Evolutionary conservation across 2,888 invertebrate species (phyloP), one percentile per base, ranked within the genome.

Genomic region (Dolichopus griseipennis): DNA sequence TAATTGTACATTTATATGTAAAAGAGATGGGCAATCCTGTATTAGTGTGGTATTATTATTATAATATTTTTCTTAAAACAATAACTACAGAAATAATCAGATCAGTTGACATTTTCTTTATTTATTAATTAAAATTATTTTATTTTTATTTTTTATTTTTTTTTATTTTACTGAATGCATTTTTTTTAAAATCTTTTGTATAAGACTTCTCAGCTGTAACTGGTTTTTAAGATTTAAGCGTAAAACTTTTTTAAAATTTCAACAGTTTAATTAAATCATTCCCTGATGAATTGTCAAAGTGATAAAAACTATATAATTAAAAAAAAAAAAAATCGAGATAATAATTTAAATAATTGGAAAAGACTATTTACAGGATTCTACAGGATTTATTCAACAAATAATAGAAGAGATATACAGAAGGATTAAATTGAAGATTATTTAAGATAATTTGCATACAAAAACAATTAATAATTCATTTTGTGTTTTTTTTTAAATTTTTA

Each of bases 191-290:
- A 68, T 73, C 78, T 76, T 78, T 78, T 78, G 78, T 78, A 74
- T 73, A 76, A 73, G 76, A 75, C 74, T 76, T 75, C 78, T 78
- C 78, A 78, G 76, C 78, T 78, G 78, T 78, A 78, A 78, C 78
- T 78, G 76, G 78, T 78, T 78, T 78, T 76, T 74, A 75, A 72
- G 77, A 78, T 78, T 78, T 78, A 78, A 78, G 74, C 77, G 22
- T 21, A 62, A 62, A 27, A 27, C 22, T 20, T 62, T 22, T 22
- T 9, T 10, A 22, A 62, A 21, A 62, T 22, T 21, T 62, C 62
- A 62, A 62, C 62, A 62, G 62, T 62, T 12, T 62, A 22, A 22
- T 62, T 22, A 62, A 62, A 21, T 62, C 62, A 62, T 21, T 62
- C 62, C 22, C 18, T 62, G 21, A 62, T 22, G 21, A 22, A 62